Percentiles rank a stretch among this genome's conserved stretches.
phyloP scores from a whole-genome alignment of 2,797 vertebrate genomes.

The Sebastes hopkinsi region DNA sequence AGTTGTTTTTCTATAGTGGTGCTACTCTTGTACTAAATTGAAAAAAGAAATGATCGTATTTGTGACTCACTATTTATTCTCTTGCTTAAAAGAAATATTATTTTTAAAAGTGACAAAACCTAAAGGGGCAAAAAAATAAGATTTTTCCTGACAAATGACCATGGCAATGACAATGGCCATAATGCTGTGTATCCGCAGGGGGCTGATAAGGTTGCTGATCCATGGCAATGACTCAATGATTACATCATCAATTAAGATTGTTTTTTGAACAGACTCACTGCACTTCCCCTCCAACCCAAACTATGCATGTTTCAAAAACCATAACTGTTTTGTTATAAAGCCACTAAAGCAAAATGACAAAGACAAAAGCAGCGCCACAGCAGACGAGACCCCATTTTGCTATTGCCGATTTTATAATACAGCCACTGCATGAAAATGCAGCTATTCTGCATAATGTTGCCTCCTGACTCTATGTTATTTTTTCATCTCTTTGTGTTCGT shows the following conservation, averaged over 20 bases:
- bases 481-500: not conserved
- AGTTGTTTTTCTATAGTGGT: not conserved
- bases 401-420: not conserved
- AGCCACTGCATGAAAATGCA: not conserved
- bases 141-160: not conserved
- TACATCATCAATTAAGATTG: not conserved
- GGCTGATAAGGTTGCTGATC: not conserved
- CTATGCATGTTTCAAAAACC: not conserved
- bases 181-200: not conserved
- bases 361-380: not conserved
- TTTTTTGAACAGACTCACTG: not conserved
- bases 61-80: not conserved
- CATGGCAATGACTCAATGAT: slow-evolving; percentile 1
- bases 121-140: not conserved
- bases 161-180: not conserved
- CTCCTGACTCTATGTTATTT: not conserved
- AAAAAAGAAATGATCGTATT: not conserved
- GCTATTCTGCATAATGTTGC: not conserved
- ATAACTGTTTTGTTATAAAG: not conserved
- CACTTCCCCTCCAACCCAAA: not conserved
- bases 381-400: not conserved
- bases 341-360: not conserved
- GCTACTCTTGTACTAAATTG: not conserved
- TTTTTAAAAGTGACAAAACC: not conserved
- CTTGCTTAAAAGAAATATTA: not conserved